Evolutionary conservation across 2,888 invertebrate genomes (phyloP), one percentile per base, ranked within the genome.

Genomic region (Myathropa florea): DNA sequence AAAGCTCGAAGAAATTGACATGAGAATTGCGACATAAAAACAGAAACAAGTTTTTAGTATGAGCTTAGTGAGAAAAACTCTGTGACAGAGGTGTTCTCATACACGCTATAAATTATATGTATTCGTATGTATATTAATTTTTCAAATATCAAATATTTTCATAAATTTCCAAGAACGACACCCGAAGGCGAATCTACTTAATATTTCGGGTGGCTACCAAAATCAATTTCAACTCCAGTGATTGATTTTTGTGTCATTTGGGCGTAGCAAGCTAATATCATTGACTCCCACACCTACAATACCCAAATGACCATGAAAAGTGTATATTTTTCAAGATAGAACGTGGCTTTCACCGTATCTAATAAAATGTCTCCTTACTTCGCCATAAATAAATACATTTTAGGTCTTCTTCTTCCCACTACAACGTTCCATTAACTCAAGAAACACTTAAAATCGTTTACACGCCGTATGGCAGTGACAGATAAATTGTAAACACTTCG

Each of bases 371-470:
- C 0, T 18, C n/a, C 28, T 18, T 18, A 12, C 7, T 28, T 67
- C 21, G n/a, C 4, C 10, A 28, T 46, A 46, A 46, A 46, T 46
- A 46, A 18, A 46, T 46, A 39, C 46, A 53, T 18, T 28, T 67
- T 12, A 53, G 9, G 14, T n/a, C 36, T 33, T n/a, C 39, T 18
- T 18, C 67, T n/a, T 14, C 26, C 39, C 21, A 60, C 53, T n/a
- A 28, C 23, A 18, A 59, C 3, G 33, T 46, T 63, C 61, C 61
- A 53, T 63, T 63, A 55, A 24, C 53, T 23, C 14, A 33, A 46
- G 30, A 46, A 24, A 10, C 55, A 63, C 72, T 63, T 73, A 73
- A 53, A 30, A 67, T 21, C 68, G 57, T 68, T 57, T 21, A 24
- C 46, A 73, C 33, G n/a, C 12, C 53, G 46, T 53, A 61, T 18